These are phyloP conservation scores for Pagetopsis macropterus DNA, from an alignment of 2,797 vertebrate species.

Conservation along the genomic window DNA sequence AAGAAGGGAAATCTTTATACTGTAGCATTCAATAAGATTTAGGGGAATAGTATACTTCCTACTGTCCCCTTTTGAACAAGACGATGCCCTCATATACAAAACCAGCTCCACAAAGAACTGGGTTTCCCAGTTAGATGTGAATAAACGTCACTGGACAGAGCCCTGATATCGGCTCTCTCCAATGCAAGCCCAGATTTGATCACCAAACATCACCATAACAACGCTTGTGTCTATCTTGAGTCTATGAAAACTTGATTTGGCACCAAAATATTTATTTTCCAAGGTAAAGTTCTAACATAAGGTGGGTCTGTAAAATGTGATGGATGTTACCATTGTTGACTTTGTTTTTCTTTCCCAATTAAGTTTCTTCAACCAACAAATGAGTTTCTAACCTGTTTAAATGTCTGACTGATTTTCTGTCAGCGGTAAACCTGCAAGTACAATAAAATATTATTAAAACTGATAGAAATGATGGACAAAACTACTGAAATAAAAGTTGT, in stretches of 20 bases:
- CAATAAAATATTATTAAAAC: background rate
- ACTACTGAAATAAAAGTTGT: conserved; percentile 16
- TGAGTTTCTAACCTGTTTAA: background rate
- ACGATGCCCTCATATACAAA: background rate
- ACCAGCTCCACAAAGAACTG: background rate
- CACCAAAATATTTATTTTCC: background rate
- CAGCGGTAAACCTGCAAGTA: background rate
- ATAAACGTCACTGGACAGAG: background rate
- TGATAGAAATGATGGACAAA: conserved; percentile 12
- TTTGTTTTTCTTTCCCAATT: background rate
- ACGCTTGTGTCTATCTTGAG: background rate
- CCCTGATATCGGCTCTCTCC: background rate
- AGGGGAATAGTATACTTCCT: background rate
- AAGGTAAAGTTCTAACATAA: background rate
- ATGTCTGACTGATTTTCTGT: background rate
- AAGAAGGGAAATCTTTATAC: background rate
- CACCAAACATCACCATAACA: background rate
- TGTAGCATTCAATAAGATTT: background rate
- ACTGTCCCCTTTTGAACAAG: background rate
- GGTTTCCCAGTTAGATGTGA: background rate
- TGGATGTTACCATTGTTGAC: background rate
- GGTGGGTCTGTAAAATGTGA: background rate
- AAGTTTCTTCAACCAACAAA: background rate
- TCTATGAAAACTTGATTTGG: background rate
- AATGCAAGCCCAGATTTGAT: background rate